These are phyloP conservation scores for Lycophotia porphyrea DNA, from an alignment of 2,888 invertebrate species.

Conservation along the genomic window DNA sequence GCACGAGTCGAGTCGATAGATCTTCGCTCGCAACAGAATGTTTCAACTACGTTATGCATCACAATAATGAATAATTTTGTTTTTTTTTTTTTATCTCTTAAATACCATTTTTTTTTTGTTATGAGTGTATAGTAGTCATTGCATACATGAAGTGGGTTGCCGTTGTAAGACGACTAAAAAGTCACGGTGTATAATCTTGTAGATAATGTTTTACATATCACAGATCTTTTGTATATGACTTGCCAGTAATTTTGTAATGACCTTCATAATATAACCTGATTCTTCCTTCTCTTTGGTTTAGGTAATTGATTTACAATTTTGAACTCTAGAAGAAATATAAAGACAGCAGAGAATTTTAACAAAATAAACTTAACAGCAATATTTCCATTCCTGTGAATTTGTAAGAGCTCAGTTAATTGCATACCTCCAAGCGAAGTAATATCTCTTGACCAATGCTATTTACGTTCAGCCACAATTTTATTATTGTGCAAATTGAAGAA, in stretches of 20 bases:
- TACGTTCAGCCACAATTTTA: conserved; percentile 14
- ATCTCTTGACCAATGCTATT: conserved; percentile 35
- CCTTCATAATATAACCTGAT: background rate
- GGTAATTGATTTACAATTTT: background rate
- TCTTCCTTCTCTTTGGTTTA: background rate
- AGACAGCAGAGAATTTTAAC: background rate
- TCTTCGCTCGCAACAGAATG: too few relatives aligned
- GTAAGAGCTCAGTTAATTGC: conserved; percentile 27
- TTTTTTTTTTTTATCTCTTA: too few relatives aligned
- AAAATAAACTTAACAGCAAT: background rate
- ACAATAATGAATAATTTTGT: too few relatives aligned
- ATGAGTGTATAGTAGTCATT: too few relatives aligned
- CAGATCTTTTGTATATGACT: too few relatives aligned
- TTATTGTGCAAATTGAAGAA: conserved; percentile 8
- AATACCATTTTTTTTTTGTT: too few relatives aligned
- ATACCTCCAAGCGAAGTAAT: conserved; percentile 2
- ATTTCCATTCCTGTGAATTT: conserved; percentile 3
- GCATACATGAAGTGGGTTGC: too few relatives aligned
- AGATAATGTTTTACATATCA: too few relatives aligned
- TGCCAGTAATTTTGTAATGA: background rate
- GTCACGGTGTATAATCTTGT: too few relatives aligned
- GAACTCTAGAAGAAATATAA: background rate
- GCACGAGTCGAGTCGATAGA: too few relatives aligned
- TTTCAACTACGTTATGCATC: too few relatives aligned
- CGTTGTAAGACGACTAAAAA: too few relatives aligned